Base-by-base conservation (phyloP, 2,797 vertebrate species). In the Pygocentrus nattereri region DNA sequence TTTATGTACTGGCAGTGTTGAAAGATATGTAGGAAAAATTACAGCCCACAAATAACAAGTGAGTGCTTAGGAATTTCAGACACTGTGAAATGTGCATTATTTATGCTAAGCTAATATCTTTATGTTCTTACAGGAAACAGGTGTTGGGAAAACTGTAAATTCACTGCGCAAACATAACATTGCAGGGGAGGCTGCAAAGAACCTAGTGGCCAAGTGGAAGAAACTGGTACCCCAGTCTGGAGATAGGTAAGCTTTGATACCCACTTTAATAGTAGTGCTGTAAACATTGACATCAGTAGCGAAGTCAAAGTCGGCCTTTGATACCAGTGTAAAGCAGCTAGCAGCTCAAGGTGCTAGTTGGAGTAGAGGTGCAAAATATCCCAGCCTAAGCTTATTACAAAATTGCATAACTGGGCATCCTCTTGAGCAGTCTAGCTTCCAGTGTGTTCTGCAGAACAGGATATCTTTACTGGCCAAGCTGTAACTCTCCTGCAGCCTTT, bases 101-200 rank as follows among this genome's bases (percentile, higher is more conserved):
- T 30, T 25, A 19, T 70, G 21, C 1, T 12, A 4, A 7, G 16
- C n/a, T 47, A 34, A 0, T 30, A 2, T 27, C 15, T 49, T 19
- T 75, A 0, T 56, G 25, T 77, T 27, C 25, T 0, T 27, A 21
- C 80, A 99, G 98, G 97, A 98, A 90, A 99, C 98, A 0, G 97
- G 98, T 21, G 95, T 99, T 13, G 98, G 97, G n/a, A 99, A 99
- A 90, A 94, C 97, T 5, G 98, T 99, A 87, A 99, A 99, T 88
- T 95, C 97, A 56, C 93, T 98, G 47, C 92, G 98, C 87, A 99
- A 99, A 83, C 96, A 99, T 0, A 95, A 97, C 67, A 83, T 93
- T 0, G 97, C 95, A 0, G 98, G 97, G 74, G 96, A 95, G 16
- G 87, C 95, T 68, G 98, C 97, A 0, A 98, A 96, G 92, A 93